A percentile compares a stretch with the other conserved stretches of the same genome.
phyloP scores from a whole-genome alignment of 2,888 invertebrate species.

The Platycheirus rosarum region DNA sequence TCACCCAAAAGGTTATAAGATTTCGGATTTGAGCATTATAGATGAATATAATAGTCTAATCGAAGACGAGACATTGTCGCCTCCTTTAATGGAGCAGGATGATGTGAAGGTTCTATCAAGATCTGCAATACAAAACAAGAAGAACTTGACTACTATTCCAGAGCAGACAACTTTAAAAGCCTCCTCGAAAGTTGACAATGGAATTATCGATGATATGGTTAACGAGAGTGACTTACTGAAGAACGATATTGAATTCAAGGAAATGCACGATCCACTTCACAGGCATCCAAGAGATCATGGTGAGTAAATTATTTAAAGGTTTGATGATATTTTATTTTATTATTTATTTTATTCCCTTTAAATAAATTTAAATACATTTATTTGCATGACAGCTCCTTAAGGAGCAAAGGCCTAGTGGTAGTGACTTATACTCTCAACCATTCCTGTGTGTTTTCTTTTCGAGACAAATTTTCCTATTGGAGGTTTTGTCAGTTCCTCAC shows the following conservation, averaged over 20 bases:
- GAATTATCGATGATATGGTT: conserved; percentile 26
- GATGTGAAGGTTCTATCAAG: conserved; percentile 72
- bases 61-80: conserved; percentile 75
- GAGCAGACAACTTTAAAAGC: not conserved
- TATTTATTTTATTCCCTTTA: no score
- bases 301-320: conserved; percentile 74
- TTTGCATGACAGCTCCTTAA: no score
- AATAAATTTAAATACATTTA: no score
- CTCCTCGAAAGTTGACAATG: conserved; percentile 5
- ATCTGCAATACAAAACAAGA: not conserved
- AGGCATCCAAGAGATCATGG: conserved; percentile 81
- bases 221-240: conserved; percentile 13
- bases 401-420: no score
- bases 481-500: no score
- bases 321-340: no score
- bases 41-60: conserved; percentile 71
- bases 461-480: no score
- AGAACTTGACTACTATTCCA: no score
- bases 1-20: conserved; percentile 78
- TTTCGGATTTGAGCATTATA: conserved; percentile 62
- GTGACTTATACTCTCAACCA: no score
- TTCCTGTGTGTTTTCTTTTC: no score
- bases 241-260: conserved; percentile 77
- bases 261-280: conserved; percentile 82
- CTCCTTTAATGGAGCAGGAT: conserved; percentile 61